phyloP scores from a whole-genome alignment of 2,888 invertebrate genomes.

The Caradrina clavipalpis region DNA sequence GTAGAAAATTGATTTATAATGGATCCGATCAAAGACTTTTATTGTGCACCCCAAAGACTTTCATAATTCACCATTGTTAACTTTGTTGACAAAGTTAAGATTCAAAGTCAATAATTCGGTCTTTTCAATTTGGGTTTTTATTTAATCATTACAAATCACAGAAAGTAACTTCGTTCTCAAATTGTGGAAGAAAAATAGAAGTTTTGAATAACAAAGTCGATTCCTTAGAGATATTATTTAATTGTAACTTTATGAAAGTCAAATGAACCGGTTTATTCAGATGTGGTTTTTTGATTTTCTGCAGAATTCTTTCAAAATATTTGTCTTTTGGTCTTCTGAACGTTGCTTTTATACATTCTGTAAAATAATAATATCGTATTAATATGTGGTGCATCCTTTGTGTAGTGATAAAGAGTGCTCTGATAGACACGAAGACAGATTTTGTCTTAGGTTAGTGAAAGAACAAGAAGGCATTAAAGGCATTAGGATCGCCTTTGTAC shows the following conservation, averaged over 20 bases:
- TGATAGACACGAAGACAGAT: too few relatives aligned
- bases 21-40: conserved; percentile 32
- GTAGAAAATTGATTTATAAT: conserved; percentile 53
- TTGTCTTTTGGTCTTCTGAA: too few relatives aligned
- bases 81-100: conserved; percentile 6
- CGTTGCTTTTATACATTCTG: too few relatives aligned
- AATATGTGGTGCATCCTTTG: too few relatives aligned
- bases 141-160: conserved; percentile 20
- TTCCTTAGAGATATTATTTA: neutral
- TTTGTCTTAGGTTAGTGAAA: too few relatives aligned
- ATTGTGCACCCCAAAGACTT: conserved; percentile 12
- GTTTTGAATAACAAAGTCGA: conserved; percentile 11
- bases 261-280: neutral
- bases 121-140: conserved; percentile 12
- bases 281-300: neutral
- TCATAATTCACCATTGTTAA: conserved; percentile 15
- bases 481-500: too few relatives aligned
- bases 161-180: neutral
- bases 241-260: conserved; percentile 28
- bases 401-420: too few relatives aligned
- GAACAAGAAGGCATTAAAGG: too few relatives aligned
- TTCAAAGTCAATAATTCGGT: conserved; percentile 3
- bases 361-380: too few relatives aligned
- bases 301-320: neutral
- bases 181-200: conserved; percentile 28